phyloP scores from a whole-genome alignment of 2,797 vertebrate genomes.

The Oryzias sinensis region DNA sequence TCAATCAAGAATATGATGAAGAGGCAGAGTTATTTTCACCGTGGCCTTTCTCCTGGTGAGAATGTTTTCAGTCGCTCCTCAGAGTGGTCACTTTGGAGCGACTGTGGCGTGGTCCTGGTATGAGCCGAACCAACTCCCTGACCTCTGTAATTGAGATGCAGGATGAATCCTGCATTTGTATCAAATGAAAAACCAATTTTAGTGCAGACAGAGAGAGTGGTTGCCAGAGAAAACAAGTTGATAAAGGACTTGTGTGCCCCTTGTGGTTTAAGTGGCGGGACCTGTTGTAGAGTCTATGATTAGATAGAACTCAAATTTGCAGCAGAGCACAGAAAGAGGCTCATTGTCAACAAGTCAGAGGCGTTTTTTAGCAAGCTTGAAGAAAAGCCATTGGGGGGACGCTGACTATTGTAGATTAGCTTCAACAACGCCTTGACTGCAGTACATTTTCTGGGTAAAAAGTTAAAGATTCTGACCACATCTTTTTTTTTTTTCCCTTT shows the following conservation, averaged over 20 bases:
- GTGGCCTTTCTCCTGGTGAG: slow-evolving; percentile 56
- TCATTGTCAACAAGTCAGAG: slow-evolving; percentile 33
- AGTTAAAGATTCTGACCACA: slow-evolving; percentile 26
- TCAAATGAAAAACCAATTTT: slow-evolving; percentile 78
- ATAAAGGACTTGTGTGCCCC: slow-evolving; percentile 70
- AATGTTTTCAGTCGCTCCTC: slow-evolving; percentile 59
- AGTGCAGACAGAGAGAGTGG: slow-evolving; percentile 67
- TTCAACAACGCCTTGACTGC: slow-evolving; percentile 2
- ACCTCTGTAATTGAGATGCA: slow-evolving; percentile 76
- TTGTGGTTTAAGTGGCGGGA: slow-evolving; percentile 67
- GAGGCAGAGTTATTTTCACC: slow-evolving; percentile 66
- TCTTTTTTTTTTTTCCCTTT: slow-evolving; percentile 28
- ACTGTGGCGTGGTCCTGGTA: slow-evolving; percentile 51
- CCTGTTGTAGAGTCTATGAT: slow-evolving; percentile 73
- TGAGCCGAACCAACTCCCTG: slow-evolving; percentile 61
- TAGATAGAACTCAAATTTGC: slow-evolving; percentile 60
- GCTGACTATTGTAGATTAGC: slow-evolving; percentile 21
- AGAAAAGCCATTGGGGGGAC: slow-evolving; percentile 24
- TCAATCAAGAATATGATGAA: slow-evolving; percentile 57
- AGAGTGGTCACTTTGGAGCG: slow-evolving; percentile 63
- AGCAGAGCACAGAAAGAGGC: slow-evolving; percentile 31
- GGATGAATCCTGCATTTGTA: slow-evolving; percentile 71
- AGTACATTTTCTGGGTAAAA: slow-evolving; percentile 22
- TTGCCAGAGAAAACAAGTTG: slow-evolving; percentile 78
- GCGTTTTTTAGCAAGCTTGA: slow-evolving; percentile 33